phyloP scores from a whole-genome alignment of 2,888 invertebrate genomes.

The Vandiemenella viatica region DNA sequence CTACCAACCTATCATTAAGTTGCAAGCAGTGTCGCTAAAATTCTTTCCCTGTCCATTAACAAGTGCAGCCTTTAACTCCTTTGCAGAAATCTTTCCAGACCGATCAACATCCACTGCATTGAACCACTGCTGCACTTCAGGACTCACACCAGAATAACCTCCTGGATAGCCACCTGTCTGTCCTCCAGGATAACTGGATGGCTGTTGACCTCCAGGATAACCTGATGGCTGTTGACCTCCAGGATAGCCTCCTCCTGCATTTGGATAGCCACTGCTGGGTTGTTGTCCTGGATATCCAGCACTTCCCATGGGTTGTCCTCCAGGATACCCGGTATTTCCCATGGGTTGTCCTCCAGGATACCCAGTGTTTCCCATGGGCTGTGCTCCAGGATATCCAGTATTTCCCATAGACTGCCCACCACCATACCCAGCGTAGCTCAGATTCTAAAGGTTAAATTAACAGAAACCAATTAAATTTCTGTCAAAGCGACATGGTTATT shows the following conservation, averaged over 20 bases:
- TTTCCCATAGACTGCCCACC: background rate
- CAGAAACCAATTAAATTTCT: too few relatives aligned
- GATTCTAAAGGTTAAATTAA: background rate
- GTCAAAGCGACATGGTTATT: too few relatives aligned
- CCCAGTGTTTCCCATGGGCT: background rate
- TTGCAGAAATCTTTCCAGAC: constrained; percentile 64
- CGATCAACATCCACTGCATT: constrained; percentile 64
- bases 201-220: constrained; percentile 2
- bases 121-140: constrained; percentile 76
- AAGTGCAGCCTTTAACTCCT: constrained; percentile 63
- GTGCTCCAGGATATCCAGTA: background rate
- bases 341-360: constrained; percentile 9
- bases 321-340: constrained; percentile 13
- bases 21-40: constrained; percentile 70
- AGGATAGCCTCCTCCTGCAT: constrained; percentile 6
- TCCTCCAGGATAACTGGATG: constrained; percentile 14
- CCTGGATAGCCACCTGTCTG: constrained; percentile 18
- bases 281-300: constrained; percentile 12
- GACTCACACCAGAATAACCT: constrained; percentile 31
- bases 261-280: constrained; percentile 7
- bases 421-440: background rate
- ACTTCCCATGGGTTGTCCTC: constrained; percentile 6
- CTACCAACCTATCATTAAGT: constrained; percentile 69
- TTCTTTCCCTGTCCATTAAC: constrained; percentile 73
- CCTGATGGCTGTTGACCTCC: constrained; percentile 1